Conservation (phyloP, 2,888 invertebrate species). For the Abscondita cerata region DNA sequence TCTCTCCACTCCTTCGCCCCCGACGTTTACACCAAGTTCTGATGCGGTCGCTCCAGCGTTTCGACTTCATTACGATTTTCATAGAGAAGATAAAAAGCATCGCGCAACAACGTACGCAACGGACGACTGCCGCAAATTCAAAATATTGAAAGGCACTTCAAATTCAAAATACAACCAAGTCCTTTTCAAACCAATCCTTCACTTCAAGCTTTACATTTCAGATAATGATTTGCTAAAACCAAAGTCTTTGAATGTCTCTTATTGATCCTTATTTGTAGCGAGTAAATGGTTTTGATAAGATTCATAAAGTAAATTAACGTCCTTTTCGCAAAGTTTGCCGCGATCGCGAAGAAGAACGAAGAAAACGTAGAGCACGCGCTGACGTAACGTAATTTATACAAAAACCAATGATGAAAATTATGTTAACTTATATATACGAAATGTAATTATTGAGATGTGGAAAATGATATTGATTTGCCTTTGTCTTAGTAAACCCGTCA, state of each 20-base stretch:
- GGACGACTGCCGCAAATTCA: conserved; percentile 11
- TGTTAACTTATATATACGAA: conserved; percentile 32
- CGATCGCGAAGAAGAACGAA: conserved; percentile 5
- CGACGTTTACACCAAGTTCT: conserved; percentile 39
- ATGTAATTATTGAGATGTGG: conserved; percentile 37
- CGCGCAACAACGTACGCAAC: conserved; percentile 13
- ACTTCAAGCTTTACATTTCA: conserved; percentile 34
- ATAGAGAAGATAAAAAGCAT: neutral
- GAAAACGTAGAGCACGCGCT: conserved; percentile 8
- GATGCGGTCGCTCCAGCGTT: conserved; percentile 22
- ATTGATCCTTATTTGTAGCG: conserved; percentile 36
- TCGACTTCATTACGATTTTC: neutral
- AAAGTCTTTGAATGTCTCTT: conserved; percentile 36
- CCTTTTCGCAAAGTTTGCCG: conserved; percentile 19
- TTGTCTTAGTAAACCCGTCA: conserved; percentile 35
- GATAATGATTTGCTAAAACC: conserved; percentile 37
- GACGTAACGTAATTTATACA: conserved; percentile 30
- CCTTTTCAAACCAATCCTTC: conserved; percentile 35
- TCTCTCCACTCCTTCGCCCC: conserved; percentile 42
- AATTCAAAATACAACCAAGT: conserved; percentile 34
- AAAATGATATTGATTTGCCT: conserved; percentile 37
- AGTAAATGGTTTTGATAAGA: conserved; percentile 34
- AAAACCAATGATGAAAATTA: conserved; percentile 20
- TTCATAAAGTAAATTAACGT: conserved; percentile 21
- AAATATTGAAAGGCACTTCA: conserved; percentile 35